Base-by-base conservation (phyloP, 2,888 invertebrate species). In the Drosophila lacicola region DNA sequence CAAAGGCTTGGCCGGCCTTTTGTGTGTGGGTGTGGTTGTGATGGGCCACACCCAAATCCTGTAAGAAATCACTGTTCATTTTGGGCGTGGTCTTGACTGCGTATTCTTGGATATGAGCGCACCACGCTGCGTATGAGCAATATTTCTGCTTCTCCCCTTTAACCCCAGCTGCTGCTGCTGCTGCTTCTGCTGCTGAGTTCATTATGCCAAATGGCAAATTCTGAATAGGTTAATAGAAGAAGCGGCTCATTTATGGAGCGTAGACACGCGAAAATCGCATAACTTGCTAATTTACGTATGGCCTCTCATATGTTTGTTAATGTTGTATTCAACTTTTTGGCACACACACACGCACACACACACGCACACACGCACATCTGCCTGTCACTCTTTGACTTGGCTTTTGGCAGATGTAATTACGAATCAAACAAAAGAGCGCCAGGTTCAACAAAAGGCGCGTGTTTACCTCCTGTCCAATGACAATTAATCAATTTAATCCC, bases 401-500 rank as follows among this genome's bases (percentile, higher is more conserved):
- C 34, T 14, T 62, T 70, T 36, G 13, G 19, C 25, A 17, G 10
- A 0, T 37, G 47, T 67, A 62, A 72, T 78, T 72, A 47, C 45
- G 44, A n/a, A 1, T 19, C 50, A 45, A 51, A 56, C 42, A 50
- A 53, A 46, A 57, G 33, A 21, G 11, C 4, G 29, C n/a, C 29
- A 17, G 33, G n/a, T 4, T 17, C 25, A 64, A 82, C 75, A 78
- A 81, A 80, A 70, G 85, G 60, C 61, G 56, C 63, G 69, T 69
- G 66, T 65, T 65, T 64, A 36, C 10, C 36, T 19, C 33, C 25
- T 11, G 4, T 36, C 55, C 50, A 50, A 65, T 36, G 67, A 56
- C 37, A 80, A 84, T 84, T 84, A 84, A 84, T 89, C 84, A 87
- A 76, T 61, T 71, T 76, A 78, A 89, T 69, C 82, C 60, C 75